Evolutionary conservation across 2,888 invertebrate species (phyloP).

Genomic region (Camptogramma bilineatum): DNA sequence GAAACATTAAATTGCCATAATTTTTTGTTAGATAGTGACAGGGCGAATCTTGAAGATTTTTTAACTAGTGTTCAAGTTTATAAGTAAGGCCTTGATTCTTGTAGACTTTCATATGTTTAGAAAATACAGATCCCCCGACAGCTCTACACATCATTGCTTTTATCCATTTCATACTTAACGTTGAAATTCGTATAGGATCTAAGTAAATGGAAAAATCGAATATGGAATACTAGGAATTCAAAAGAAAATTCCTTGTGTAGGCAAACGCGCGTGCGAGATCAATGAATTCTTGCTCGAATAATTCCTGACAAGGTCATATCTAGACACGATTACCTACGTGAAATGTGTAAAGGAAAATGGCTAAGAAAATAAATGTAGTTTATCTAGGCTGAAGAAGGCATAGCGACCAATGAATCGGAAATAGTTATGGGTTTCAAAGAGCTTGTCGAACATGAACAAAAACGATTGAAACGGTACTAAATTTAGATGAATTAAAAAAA

Average conservation of each 20-base stretch:
- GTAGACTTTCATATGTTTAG: background rate
- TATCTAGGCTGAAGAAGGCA: background rate
- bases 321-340: constrained; percentile 14
- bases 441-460: background rate
- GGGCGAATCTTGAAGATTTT: too few species aligned
- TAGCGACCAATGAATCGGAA: background rate
- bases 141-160: constrained; percentile 4
- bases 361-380: background rate
- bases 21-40: too few species aligned
- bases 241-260: constrained; percentile 19
- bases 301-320: constrained; percentile 21
- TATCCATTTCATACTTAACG: constrained; percentile 9
- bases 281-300: constrained; percentile 31
- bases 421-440: background rate
- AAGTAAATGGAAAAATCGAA: constrained; percentile 21
- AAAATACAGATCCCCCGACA: background rate
- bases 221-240: constrained; percentile 11
- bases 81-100: background rate
- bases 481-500: background rate
- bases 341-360: constrained; percentile 12
- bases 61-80: too few species aligned
- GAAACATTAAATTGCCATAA: too few species aligned
- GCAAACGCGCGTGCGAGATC: constrained; percentile 26
- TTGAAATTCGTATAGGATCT: constrained; percentile 16
- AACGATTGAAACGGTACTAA: background rate